A percentile compares a stretch with the other conserved stretches of the same genome.
These are phyloP conservation scores for Ispidina lecontei DNA, from an alignment of 2,797 vertebrate species.

Conservation along the genomic window DNA sequence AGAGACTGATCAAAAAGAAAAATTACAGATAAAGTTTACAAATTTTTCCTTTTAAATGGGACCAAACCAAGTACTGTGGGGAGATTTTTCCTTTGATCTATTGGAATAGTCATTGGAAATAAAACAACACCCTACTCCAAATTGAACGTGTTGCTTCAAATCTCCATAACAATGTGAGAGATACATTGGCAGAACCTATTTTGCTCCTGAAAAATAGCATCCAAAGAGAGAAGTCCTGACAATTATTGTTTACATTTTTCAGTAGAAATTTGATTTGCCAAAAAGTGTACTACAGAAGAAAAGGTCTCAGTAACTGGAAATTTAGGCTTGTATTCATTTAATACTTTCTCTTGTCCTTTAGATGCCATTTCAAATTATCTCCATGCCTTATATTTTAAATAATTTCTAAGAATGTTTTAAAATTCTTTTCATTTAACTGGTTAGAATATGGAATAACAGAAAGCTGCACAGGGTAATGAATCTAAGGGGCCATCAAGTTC, in stretches of 20 bases:
- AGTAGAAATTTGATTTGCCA: slow-evolving; percentile 1
- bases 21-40: slow-evolving; percentile 26
- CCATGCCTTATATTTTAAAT: background rate
- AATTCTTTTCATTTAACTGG: background rate
- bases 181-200: background rate
- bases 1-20: background rate
- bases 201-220: slow-evolving; percentile 5
- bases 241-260: slow-evolving; percentile 14
- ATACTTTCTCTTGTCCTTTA: background rate
- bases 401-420: background rate
- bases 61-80: background rate
- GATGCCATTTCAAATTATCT: background rate
- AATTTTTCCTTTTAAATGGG: slow-evolving; percentile 14
- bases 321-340: background rate
- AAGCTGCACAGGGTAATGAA: background rate
- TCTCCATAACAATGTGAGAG: background rate
- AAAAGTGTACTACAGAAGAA: background rate
- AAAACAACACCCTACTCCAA: background rate
- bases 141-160: background rate
- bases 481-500: background rate
- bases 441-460: background rate
- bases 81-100: slow-evolving; percentile 32
- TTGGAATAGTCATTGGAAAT: slow-evolving; percentile 19
- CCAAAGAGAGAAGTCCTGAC: background rate
- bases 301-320: background rate